Base-by-base conservation (phyloP, 2,888 invertebrate genomes). In the Leptinotarsa tumamoca region DNA sequence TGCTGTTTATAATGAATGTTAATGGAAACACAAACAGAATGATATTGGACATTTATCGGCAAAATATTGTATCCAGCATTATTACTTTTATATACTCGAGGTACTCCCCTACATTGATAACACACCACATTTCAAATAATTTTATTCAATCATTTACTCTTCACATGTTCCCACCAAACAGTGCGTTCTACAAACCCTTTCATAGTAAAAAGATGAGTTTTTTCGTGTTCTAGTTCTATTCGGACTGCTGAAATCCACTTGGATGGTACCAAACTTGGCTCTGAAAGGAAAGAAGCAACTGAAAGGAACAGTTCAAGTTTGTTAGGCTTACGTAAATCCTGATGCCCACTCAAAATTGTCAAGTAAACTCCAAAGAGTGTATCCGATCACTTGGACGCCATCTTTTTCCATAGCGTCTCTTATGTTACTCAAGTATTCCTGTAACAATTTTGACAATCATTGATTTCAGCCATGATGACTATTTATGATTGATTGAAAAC, bases 201-300 rank as follows among this genome's bases (percentile, higher is more conserved):
- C 90, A 86, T 90, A 92, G 80, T 91, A 89, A 61, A 86, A 83
- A 0, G 90, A 90, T 0, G 95, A 95, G 63, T 90, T 90, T 84
- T 94, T 93, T 0, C 93, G 90, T 0, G 90, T 92, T 80, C 95
- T 90, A 2, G 90, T 89, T 78, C 92, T 90, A 0, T 90, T 88
- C 0, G 90, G 89, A 81, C 90, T 91, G 2, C 88, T 85, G 84
- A 93, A 93, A 84, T 95, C 92, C 0, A 95, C 93, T 81, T 91
- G 89, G 80, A 92, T 93, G 0, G 95, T 81, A 7, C 95, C 95
- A 86, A 93, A 95, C 84, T 90, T 91, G 58, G 23, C 21, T 15
- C 58, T 58, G 58, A 58, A 58, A 58, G 5, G 23, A 2, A 23
- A 13, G 4, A 21, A 23, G 18, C 54, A 54, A 13, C 18, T 52